phyloP scores from a whole-genome alignment of 2,113 vertebrate genomes.

The Cygnus atratus region DNA sequence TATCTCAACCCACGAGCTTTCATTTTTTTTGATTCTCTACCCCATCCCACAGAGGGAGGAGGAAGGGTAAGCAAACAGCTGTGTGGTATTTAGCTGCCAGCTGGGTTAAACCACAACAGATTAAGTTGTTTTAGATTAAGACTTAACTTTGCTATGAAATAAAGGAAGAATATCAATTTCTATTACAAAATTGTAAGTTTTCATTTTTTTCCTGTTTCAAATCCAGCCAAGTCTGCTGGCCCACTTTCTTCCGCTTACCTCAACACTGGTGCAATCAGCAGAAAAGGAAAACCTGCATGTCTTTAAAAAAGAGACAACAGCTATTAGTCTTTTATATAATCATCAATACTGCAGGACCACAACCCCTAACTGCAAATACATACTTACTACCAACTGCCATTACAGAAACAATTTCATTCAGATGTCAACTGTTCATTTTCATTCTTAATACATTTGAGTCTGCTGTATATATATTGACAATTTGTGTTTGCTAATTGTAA shows the following conservation, averaged over 20 bases:
- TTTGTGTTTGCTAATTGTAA: neutral
- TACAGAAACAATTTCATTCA: neutral
- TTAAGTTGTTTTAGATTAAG: neutral
- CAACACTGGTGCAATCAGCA: neutral
- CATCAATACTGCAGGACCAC: neutral
- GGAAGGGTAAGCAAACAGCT: no score
- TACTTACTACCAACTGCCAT: neutral
- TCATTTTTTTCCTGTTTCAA: neutral
- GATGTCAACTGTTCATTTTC: neutral
- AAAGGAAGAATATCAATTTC: neutral
- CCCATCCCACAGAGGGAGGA: no score
- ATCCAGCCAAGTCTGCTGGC: neutral
- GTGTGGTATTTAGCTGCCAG: no score
- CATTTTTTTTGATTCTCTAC: no score
- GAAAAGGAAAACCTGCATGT: fast-evolving
- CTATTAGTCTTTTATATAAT: neutral
- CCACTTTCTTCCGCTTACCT: neutral
- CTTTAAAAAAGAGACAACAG: neutral
- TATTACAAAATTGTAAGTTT: neutral
- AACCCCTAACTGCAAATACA: neutral
- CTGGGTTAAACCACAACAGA: no score
- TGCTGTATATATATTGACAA: neutral
- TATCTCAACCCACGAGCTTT: no score
- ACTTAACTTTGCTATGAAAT: neutral
- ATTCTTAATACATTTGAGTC: neutral